These are phyloP conservation scores for Drosophila micromelanica DNA, from an alignment of 1,140 invertebrate species.

Conservation along the genomic window DNA sequence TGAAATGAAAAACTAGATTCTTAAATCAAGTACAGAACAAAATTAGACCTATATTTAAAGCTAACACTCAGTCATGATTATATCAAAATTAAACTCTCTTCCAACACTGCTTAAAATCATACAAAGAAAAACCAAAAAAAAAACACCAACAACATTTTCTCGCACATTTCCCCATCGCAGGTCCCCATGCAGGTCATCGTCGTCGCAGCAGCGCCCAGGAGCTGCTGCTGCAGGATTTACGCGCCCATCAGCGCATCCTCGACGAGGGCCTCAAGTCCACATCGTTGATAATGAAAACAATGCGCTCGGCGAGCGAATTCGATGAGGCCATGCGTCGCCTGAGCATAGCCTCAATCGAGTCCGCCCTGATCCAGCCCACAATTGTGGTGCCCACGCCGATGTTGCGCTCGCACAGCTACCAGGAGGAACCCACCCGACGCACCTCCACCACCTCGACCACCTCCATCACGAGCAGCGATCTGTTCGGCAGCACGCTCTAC, in stretches of 20 bases:
- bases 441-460: slow-evolving; percentile 69
- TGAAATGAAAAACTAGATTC: neutral
- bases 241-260: slow-evolving; percentile 73
- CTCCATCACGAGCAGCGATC: slow-evolving; percentile 69
- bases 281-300: slow-evolving; percentile 81
- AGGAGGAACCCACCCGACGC: slow-evolving; percentile 58
- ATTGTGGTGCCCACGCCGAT: slow-evolving; percentile 76
- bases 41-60: neutral
- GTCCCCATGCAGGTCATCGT: slow-evolving; percentile 18
- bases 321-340: slow-evolving; percentile 83
- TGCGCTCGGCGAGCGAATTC: slow-evolving; percentile 81
- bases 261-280: slow-evolving; percentile 82
- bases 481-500: slow-evolving; percentile 63
- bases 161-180: slow-evolving; percentile 69
- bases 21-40: neutral
- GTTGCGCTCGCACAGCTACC: slow-evolving; percentile 76
- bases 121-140: slow-evolving; percentile 26
- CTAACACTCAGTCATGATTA: slow-evolving; percentile 13
- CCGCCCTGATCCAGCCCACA: slow-evolving; percentile 59
- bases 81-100: neutral
- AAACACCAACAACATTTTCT: slow-evolving; percentile 76
- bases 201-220: slow-evolving; percentile 70
- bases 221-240: slow-evolving; percentile 72
- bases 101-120: slow-evolving; percentile 28
- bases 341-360: slow-evolving; percentile 80